phyloP scores from a whole-genome alignment of 2,888 invertebrate species.

The Pterobdella sp. region DNA sequence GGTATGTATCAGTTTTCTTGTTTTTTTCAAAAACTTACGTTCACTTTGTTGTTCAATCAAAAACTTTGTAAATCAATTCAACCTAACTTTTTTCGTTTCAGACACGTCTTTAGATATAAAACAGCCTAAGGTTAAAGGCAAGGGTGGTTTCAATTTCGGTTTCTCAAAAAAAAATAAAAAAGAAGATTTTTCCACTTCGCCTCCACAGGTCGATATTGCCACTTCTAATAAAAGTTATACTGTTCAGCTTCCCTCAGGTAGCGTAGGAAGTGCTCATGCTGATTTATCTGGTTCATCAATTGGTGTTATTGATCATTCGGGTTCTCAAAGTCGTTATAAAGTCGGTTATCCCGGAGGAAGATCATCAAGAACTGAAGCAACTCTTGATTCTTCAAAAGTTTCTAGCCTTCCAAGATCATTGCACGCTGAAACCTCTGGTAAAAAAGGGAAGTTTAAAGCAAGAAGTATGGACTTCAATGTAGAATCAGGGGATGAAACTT shows the following conservation, averaged over 20 bases:
- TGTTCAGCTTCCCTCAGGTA: slow-evolving; percentile 16
- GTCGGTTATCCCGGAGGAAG: slow-evolving; percentile 22
- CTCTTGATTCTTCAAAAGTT: background rate
- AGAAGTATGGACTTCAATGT: slow-evolving; percentile 21
- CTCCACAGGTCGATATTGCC: background rate
- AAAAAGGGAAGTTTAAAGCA: slow-evolving; percentile 1
- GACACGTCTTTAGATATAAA: slow-evolving; percentile 6
- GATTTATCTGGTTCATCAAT: slow-evolving; percentile 11
- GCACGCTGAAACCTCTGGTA: background rate
- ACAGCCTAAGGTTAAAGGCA: background rate
- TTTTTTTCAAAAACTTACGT: too few species aligned
- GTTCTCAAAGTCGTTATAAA: slow-evolving; percentile 8
- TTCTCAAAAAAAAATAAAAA: background rate
- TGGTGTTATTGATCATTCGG: background rate
- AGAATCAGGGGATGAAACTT: background rate
- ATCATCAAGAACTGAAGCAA: background rate
- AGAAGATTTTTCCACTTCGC: background rate
- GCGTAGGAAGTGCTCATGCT: background rate
- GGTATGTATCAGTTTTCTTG: too few species aligned
- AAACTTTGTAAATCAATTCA: background rate
- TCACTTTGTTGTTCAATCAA: background rate
- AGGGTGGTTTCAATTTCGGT: slow-evolving; percentile 8
- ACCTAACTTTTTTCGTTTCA: background rate
- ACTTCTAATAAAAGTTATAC: slow-evolving; percentile 10
- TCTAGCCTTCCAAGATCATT: slow-evolving; percentile 16